Evolutionary conservation across 2,888 invertebrate species (phyloP), one percentile per base, ranked within the genome.

Genomic region (Hyppa rectilinea): DNA sequence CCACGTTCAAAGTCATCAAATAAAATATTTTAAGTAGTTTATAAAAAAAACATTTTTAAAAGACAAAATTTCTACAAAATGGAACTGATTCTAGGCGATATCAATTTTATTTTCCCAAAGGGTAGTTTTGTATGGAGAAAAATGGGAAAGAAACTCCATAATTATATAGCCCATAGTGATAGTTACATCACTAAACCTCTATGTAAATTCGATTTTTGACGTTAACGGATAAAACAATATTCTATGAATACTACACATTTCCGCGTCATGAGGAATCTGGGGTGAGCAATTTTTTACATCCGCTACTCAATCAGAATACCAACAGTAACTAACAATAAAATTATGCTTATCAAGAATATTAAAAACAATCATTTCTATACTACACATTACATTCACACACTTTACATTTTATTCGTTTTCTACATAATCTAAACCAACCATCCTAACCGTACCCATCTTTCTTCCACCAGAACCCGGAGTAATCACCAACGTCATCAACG

Each of bases 401-500:
- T n/a, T n/a, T n/a, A n/a, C n/a, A n/a, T n/a, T n/a, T n/a, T n/a
- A n/a, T n/a, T n/a, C n/a, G n/a, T n/a, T n/a, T n/a, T n/a, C n/a
- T n/a, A n/a, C n/a, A n/a, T n/a, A n/a, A n/a, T n/a, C n/a, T n/a
- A n/a, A n/a, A n/a, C n/a, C n/a, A n/a, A n/a, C n/a, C n/a, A 34
- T n/a, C 14, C 14, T 65, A 59, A 55, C 12, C 0, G 3, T 2
- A 23, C n/a, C n/a, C n/a, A n/a, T 10, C 23, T n/a, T n/a, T 17
- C 2, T 23, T 14, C 17, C 29, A 29, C 7, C 80, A 97, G 97
- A 95, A 72, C 89, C 96, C 3, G 94, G 96, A 17, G 91, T 95
- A 20, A 92, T 96, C 71, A 96, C 97, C 79, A 97, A 98, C 87
- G 95, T 97, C 26, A 88, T 97, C 20, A 97, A 97, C 83, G 94